phyloP scores from a whole-genome alignment of 2,797 vertebrate species.

The Sebastes itinus region DNA sequence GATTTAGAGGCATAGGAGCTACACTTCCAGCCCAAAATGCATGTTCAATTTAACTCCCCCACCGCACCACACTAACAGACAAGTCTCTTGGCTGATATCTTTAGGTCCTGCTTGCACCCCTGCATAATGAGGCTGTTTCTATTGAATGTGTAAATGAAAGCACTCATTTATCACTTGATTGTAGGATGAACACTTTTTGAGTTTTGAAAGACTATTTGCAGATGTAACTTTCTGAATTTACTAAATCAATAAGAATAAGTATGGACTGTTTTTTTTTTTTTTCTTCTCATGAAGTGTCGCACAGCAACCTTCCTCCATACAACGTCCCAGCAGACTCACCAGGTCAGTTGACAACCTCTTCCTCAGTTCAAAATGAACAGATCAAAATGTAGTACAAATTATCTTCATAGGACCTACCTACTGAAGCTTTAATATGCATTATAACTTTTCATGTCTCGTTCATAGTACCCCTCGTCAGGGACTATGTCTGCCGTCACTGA shows the following conservation, averaged over 20 bases:
- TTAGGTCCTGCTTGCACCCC: background rate
- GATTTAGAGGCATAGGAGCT: background rate
- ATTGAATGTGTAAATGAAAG: background rate
- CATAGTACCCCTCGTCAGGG: slow-evolving; percentile 62
- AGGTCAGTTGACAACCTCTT: slow-evolving; percentile 54
- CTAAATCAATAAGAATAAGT: background rate
- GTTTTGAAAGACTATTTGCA: background rate
- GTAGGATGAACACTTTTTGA: background rate
- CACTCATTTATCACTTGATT: background rate
- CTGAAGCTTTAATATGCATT: background rate
- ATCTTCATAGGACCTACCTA: background rate
- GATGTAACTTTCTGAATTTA: background rate
- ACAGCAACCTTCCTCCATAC: slow-evolving; percentile 21
- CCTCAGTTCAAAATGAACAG: background rate
- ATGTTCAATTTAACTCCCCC: background rate
- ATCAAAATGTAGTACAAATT: background rate
- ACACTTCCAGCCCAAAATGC: background rate
- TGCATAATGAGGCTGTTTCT: background rate
- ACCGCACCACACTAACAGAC: background rate
- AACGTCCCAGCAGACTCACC: slow-evolving; percentile 36
- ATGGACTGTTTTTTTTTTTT: background rate
- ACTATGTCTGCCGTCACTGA: slow-evolving; percentile 63
- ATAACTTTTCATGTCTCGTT: background rate
- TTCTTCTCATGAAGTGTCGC: slow-evolving; percentile 26
- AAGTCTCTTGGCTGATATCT: background rate